These are phyloP conservation scores for Tyrannus savana DNA, from an alignment of 2,113 vertebrate species.

Conservation along the genomic window DNA sequence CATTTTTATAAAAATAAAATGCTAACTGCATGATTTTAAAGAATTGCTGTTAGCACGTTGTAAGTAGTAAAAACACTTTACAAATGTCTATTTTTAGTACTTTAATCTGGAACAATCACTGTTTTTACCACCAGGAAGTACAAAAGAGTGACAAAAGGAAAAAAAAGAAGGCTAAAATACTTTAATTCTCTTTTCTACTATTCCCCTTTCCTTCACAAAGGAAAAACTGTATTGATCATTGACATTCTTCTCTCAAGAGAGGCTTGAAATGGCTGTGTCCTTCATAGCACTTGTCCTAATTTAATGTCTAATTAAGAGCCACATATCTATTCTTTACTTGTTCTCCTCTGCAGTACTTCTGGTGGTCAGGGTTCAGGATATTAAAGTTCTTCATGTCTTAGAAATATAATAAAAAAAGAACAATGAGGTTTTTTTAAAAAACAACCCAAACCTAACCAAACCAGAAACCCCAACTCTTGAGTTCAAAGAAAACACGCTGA, in stretches of 20 bases:
- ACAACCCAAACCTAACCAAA: background rate
- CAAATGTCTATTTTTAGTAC: background rate
- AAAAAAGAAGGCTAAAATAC: background rate
- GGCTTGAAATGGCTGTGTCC: background rate
- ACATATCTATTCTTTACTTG: background rate
- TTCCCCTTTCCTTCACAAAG: background rate
- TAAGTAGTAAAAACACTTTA: background rate
- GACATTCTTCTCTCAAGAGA: conserved; percentile 40
- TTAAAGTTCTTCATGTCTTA: background rate
- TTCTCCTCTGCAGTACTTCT: background rate
- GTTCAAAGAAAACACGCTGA: background rate
- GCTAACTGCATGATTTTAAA: background rate
- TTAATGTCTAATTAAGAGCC: conserved; percentile 33
- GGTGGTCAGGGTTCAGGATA: background rate
- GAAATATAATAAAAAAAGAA: background rate
- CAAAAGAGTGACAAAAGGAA: background rate
- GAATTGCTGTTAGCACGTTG: background rate
- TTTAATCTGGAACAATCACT: background rate
- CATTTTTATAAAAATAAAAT: background rate
- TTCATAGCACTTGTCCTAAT: conserved; percentile 19
- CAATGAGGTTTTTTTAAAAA: background rate
- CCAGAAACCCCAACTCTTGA: background rate
- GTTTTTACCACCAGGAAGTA: background rate
- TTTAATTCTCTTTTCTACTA: background rate
- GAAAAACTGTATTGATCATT: background rate